These are phyloP conservation scores for Epistrophe eligans DNA, from an alignment of 2,888 invertebrate genomes.

Conservation along the genomic window DNA sequence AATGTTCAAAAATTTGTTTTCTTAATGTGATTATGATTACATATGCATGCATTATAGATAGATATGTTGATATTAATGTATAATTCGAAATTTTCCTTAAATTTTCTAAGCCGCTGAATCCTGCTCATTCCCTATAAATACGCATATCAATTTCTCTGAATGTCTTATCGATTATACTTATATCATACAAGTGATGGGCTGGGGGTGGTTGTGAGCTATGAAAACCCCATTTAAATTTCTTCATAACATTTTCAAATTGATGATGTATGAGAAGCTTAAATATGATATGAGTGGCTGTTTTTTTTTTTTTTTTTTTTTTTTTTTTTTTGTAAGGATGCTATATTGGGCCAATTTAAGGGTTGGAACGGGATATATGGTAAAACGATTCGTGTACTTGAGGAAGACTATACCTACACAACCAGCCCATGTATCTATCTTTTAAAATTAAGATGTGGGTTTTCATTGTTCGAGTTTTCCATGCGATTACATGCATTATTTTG, in stretches of 20 bases:
- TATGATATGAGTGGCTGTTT: conserved; percentile 27
- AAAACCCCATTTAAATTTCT: conserved; percentile 6
- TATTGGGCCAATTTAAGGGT: conserved; percentile 9
- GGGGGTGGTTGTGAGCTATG: background rate
- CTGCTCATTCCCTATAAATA: conserved; percentile 44
- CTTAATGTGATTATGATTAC: conserved; percentile 55
- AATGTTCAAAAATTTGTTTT: conserved; percentile 9
- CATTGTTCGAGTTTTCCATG: conserved; percentile 60
- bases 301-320: conserved; percentile 16
- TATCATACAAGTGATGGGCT: background rate
- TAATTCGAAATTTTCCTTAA: conserved; percentile 47
- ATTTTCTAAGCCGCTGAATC: conserved; percentile 66
- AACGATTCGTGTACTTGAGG: conserved; percentile 36
- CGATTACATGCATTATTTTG: conserved; percentile 50
- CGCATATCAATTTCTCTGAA: conserved; percentile 58
- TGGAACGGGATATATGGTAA: background rate
- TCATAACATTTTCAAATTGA: conserved; percentile 23
- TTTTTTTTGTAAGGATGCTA: conserved; percentile 4
- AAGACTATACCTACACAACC: background rate
- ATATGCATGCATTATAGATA: conserved; percentile 42
- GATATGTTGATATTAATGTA: conserved; percentile 22
- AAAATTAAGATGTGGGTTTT: conserved; percentile 47
- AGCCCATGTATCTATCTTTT: background rate
- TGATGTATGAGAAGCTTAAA: conserved; percentile 21
- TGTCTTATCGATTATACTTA: conserved; percentile 40